Percentiles rank a stretch among this genome's conserved stretches.
Evolutionary conservation across 2,113 vertebrate genomes (phyloP).

Genomic region (Nyctibius bracteatus): DNA sequence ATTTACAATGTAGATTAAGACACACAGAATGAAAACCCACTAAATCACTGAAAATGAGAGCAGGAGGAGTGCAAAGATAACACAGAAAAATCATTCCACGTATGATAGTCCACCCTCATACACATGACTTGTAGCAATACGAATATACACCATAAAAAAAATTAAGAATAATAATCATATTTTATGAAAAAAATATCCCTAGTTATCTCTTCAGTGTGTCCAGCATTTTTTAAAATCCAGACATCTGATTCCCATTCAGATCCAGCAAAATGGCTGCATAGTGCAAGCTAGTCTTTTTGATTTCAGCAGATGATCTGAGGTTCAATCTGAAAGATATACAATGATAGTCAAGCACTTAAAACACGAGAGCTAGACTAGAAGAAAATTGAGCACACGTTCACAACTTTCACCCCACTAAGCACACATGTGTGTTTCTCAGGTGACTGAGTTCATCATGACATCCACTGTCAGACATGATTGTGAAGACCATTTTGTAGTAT

Average conservation of each 20-base stretch:
- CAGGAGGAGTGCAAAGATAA: background rate
- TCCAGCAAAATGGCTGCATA: background rate
- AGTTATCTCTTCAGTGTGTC: background rate
- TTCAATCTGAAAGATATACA: background rate
- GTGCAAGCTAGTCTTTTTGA: background rate
- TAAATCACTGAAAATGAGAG: background rate
- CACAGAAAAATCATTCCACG: background rate
- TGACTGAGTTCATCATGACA: background rate
- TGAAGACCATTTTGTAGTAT: background rate
- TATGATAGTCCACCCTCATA: background rate
- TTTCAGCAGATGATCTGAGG: background rate
- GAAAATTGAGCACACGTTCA: background rate
- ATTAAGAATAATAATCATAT: background rate
- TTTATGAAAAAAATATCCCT: background rate
- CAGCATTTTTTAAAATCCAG: background rate
- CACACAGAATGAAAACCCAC: background rate
- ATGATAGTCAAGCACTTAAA: background rate
- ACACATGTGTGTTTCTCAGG: background rate
- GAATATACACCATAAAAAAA: background rate
- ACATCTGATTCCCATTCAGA: background rate
- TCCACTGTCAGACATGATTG: background rate
- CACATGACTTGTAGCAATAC: background rate
- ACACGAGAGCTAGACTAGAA: background rate
- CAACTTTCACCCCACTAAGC: background rate
- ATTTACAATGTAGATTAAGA: background rate